phyloP scores from a whole-genome alignment of 2,113 vertebrate species.

The Rallus limicola region DNA sequence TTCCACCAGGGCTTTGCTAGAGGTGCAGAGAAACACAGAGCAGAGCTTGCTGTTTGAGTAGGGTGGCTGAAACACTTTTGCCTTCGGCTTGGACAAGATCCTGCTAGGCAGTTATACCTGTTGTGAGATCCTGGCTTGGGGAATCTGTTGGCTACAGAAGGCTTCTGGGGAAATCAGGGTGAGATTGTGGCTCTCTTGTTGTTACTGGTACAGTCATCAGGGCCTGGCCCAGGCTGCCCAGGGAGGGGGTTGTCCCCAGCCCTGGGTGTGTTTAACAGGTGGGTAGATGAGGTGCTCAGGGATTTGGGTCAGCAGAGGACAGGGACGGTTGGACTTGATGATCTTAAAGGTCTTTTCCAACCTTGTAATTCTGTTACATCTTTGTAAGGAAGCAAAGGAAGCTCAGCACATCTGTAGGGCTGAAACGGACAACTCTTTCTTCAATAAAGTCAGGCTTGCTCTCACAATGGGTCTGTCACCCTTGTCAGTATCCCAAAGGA shows the following conservation, averaged over 20 bases:
- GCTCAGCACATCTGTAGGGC: accelerated
- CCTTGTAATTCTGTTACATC: not conserved
- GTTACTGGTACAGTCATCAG: accelerated
- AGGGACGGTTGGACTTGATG: too few relatives aligned
- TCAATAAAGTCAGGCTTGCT: not conserved
- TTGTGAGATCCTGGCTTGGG: not conserved
- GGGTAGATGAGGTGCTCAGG: too few relatives aligned
- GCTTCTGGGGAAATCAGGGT: not conserved
- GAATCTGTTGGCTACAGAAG: not conserved
- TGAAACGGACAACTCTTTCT: not conserved
- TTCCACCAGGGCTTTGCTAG: not conserved
- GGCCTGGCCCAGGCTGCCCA: too few relatives aligned
- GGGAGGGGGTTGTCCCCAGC: too few relatives aligned
- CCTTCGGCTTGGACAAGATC: not conserved
- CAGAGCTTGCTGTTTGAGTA: not conserved
- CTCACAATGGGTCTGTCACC: accelerated
- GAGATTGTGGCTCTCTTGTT: not conserved
- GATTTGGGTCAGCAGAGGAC: too few relatives aligned
- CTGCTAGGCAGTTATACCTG: not conserved
- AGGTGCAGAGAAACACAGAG: not conserved
- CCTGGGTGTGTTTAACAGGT: too few relatives aligned
- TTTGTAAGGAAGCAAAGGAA: not conserved
- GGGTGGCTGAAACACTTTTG: not conserved
- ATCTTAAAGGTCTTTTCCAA: too few relatives aligned
- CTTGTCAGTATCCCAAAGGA: not conserved